Base-by-base conservation (phyloP, 2,113 vertebrate genomes). In the Podarcis raffonei region DNA sequence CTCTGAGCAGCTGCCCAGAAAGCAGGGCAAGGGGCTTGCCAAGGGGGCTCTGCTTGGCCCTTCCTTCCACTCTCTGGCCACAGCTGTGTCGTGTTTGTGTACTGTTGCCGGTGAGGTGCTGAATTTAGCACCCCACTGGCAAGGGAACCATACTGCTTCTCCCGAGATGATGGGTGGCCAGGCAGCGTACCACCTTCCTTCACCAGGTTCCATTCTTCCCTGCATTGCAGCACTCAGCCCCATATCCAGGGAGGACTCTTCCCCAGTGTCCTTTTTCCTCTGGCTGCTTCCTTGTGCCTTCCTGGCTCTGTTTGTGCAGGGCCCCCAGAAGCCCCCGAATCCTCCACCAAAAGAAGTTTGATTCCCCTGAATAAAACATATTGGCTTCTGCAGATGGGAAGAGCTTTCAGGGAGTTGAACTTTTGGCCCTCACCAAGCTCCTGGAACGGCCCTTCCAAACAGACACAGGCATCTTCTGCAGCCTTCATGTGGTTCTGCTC, bases 41-140 rank as follows among this genome's bases (percentile, higher is more conserved):
- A 94, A 91, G 95, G 86, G 91, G 59, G 91, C 93, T 84, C n/a
- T 79, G 89, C 89, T 87, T 15, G 39, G 94, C 94, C 88, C 77
- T 62, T 87, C 75, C 92, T 86, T 94, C 74, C 89, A 91, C 66
- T 76, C 3, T 5, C 65, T 0, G 83, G 87, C 90, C 91, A 86
- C 90, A 68, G 90, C 95, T 94, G 83, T 89, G 91, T 90, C 87
- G 93, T 94, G 94, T 94, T 89, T 62, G 59, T 20, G 59, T 62
- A 18, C 90, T 83, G 0, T 48, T 93, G 90, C 96, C 92, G 91
- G 88, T 91, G 81, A 87, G 88, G 86, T 91, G 62, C 78, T 88
- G 93, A 92, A 83, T 93, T 91, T 89, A 93, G 87, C 90, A 90
- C 90, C 91, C 94, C 90, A 85, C 85, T n/a, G 68, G 1, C n/a